A percentile compares a stretch with the other conserved stretches of the same genome.
Conservation (phyloP, 2,888 invertebrate genomes). For the Schrankia costaestrigalis region DNA sequence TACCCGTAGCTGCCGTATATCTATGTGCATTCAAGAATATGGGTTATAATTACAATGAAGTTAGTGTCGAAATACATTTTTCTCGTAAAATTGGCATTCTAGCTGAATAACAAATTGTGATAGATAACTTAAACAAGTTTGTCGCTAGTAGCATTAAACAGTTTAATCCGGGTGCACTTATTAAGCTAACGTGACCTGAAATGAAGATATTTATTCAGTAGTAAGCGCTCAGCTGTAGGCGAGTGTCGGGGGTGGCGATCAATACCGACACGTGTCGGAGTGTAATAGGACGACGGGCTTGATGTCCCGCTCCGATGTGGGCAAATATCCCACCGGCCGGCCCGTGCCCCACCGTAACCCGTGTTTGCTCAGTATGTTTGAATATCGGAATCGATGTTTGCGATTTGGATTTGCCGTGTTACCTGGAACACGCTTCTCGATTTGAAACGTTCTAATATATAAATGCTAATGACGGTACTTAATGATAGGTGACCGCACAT, state of each 20-base stretch:
- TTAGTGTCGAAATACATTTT: no score
- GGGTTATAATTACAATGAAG: no score
- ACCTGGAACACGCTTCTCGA: slow-evolving; percentile 6
- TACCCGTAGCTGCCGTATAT: neutral
- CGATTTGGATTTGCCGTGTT: slow-evolving; percentile 22
- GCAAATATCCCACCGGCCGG: no score
- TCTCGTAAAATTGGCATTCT: neutral
- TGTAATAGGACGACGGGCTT: slow-evolving; percentile 36
- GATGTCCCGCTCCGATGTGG: slow-evolving; percentile 17
- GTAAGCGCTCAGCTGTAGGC: neutral
- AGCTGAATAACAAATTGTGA: no score
- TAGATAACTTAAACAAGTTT: no score
- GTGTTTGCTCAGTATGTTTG: slow-evolving; percentile 27
- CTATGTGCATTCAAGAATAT: neutral
- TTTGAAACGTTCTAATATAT: slow-evolving; percentile 13
- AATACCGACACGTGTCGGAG: slow-evolving; percentile 45
- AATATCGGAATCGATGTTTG: slow-evolving; percentile 32
- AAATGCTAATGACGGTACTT: slow-evolving; percentile 29
- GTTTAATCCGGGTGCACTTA: no score
- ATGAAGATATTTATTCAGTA: slow-evolving; percentile 5
- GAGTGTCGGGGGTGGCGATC: slow-evolving; percentile 33
- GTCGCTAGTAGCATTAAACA: no score
- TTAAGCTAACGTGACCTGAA: neutral
- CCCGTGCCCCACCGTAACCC: no score
- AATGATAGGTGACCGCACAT: slow-evolving; percentile 33